Evolutionary conservation across 2,797 vertebrate species (phyloP).

Genomic region (Cossypha dichroa): DNA sequence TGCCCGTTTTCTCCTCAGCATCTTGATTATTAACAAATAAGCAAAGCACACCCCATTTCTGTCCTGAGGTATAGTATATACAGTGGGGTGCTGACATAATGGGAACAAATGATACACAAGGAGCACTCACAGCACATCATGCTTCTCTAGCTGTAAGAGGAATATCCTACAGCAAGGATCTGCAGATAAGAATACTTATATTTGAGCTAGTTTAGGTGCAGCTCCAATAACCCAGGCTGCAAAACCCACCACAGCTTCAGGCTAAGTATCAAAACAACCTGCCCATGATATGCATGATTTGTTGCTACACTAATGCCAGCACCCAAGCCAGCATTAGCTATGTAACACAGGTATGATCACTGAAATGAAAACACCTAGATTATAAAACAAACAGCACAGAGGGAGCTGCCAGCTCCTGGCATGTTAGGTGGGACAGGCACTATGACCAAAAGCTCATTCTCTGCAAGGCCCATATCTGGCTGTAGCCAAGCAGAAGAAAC

Average conservation of each 20-base stretch:
- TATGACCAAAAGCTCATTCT: background rate
- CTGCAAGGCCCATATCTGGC: background rate
- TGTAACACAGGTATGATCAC: background rate
- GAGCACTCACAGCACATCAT: background rate
- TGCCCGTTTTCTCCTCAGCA: background rate
- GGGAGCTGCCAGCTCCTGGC: background rate
- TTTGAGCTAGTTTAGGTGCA: background rate
- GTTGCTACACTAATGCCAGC: background rate
- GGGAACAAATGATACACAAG: background rate
- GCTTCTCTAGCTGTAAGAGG: background rate
- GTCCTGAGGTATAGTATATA: background rate
- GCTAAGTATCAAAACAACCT: background rate
- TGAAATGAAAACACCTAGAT: background rate
- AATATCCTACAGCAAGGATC: background rate
- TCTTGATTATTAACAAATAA: background rate
- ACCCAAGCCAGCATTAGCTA: background rate
- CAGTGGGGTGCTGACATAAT: background rate
- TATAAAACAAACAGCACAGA: background rate
- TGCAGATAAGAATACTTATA: background rate
- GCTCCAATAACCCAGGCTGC: background rate
- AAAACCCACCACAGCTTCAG: background rate
- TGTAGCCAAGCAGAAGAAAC: background rate
- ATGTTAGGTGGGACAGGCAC: background rate
- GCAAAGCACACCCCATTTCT: background rate
- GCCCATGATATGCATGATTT: background rate